Base-by-base conservation (phyloP, 2,113 vertebrate genomes). In the Cyanistes caeruleus region DNA sequence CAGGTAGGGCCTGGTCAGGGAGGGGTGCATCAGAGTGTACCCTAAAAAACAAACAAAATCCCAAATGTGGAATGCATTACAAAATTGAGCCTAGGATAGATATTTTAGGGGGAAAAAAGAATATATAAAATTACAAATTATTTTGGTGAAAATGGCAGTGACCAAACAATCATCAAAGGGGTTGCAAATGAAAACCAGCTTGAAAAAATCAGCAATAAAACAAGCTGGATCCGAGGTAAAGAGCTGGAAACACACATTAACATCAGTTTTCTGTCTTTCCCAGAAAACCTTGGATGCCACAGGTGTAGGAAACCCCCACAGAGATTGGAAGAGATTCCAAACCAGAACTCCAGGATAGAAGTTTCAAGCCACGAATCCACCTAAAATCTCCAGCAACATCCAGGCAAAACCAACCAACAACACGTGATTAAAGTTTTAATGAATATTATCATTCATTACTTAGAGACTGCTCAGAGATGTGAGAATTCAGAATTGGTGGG, bases 21-120 rank as follows among this genome's bases (percentile, higher is more conserved):
- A 99, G 0, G 99, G 99, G 81, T 99, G 99, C 99, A 99, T 99
- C 93, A 99, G 98, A 25, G 99, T 99, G 97, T 99, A 99, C 8
- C 99, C 99, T 99, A 87, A 72, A 96, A 98, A 69, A 78, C 27
- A 89, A 95, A 91, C 55, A 65, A 15, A 43, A 63, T 31, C 5
- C 39, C 48, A 81, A 2, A 30, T 0, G 9, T 4, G 35, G 37
- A 27, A 9, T 12, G 37, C 2, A 13, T 5, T 5, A 0, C 8
- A 58, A 22, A 39, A 15, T 46, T 9, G 22, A 81, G 68, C 13
- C 15, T 13, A 27, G 44, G 17, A 19, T 2, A 7, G 64, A 0
- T 5, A 19, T 22, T 65, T 58, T 2, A 13, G 30, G 5, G 64
- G 2, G 3, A 4, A 18, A 43, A 46, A 59, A 8, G 17, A 60